Evolutionary conservation across 2,888 invertebrate species (phyloP).

Genomic region (Tipula helvola): DNA sequence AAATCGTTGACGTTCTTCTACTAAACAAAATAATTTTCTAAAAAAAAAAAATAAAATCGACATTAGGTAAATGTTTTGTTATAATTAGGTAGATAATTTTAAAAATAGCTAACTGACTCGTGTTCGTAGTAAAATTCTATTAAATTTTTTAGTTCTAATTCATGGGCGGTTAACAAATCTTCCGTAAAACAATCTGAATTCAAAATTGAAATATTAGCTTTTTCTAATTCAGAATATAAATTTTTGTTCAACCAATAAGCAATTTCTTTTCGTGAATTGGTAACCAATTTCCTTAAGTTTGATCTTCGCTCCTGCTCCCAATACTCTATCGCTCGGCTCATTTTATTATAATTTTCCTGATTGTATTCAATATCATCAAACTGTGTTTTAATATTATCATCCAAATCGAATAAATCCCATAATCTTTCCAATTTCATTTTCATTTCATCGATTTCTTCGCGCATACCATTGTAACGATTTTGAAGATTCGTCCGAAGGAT

Average conservation of each 20-base stretch:
- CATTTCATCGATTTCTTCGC: slow-evolving; percentile 44
- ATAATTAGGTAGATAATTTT: not conserved
- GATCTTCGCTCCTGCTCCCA: slow-evolving; percentile 64
- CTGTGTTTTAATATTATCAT: slow-evolving; percentile 46
- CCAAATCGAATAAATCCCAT: slow-evolving; percentile 64
- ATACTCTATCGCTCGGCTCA: slow-evolving; percentile 53
- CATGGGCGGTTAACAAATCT: slow-evolving; percentile 65
- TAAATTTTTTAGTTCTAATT: slow-evolving; percentile 60
- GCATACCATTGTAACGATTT: slow-evolving; percentile 43
- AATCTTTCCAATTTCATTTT: slow-evolving; percentile 49
- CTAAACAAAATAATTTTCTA: slow-evolving; percentile 50
- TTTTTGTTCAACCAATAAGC: slow-evolving; percentile 64
- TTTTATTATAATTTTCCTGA: slow-evolving; percentile 26
- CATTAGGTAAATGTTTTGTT: not conserved
- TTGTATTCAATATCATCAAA: slow-evolving; percentile 39
- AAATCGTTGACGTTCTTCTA: slow-evolving; percentile 52
- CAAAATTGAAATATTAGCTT: slow-evolving; percentile 44
- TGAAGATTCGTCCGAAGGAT: slow-evolving; percentile 44
- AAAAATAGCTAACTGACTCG: slow-evolving; percentile 36
- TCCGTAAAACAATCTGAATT: slow-evolving; percentile 60
- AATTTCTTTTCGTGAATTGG: slow-evolving; percentile 55
- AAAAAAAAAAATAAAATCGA: slow-evolving; percentile 11
- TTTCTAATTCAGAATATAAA: slow-evolving; percentile 50
- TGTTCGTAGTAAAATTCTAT: slow-evolving; percentile 51
- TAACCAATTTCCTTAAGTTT: slow-evolving; percentile 50